Conservation (phyloP, 2,797 vertebrate species). For the Pempheris klunzingeri region DNA sequence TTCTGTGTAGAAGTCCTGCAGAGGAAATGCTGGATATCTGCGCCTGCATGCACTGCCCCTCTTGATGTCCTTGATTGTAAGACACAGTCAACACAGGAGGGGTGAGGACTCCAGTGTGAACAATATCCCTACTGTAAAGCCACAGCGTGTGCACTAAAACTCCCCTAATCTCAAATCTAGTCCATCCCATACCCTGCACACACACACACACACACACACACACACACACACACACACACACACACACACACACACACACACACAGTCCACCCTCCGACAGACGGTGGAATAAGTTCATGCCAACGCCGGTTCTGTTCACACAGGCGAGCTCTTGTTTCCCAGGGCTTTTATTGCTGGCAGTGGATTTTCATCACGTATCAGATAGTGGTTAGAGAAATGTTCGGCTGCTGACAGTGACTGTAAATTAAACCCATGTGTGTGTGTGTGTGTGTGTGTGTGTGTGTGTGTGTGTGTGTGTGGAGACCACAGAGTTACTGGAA, state of each 20-base stretch:
- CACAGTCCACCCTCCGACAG: conserved; percentile 32
- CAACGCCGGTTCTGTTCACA: conserved; percentile 47
- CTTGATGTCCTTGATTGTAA: conserved; percentile 6
- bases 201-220: conserved; percentile 15
- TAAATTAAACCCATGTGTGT: conserved; percentile 72
- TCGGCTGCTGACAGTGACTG: conserved; percentile 70
- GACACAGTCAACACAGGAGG: conserved; percentile 10
- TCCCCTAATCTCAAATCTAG: conserved; percentile 47
- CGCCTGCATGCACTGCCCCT: conserved; percentile 1
- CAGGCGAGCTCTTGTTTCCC: conserved; percentile 70
- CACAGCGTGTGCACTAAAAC: conserved; percentile 16
- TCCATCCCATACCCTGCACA: conserved; percentile 17
- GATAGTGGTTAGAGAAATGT: conserved; percentile 71
- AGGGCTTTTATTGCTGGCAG: conserved; percentile 64
- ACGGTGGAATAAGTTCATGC: conserved; percentile 53
- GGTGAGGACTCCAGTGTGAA: conserved; percentile 26
- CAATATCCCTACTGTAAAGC: conserved; percentile 50
- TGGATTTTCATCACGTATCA: conserved; percentile 68
- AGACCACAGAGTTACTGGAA: conserved; percentile 66
- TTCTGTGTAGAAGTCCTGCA: conserved; percentile 4
- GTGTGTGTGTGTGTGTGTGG: conserved; percentile 26
- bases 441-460: conserved; percentile 29
- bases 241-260: conserved; percentile 31
- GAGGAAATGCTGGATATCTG: conserved; percentile 10
- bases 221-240: conserved; percentile 17